Evolutionary conservation across 1,140 invertebrate genomes (phyloP), one percentile per base, ranked within the genome.

Genomic region (Aphelinus atriplicis): DNA sequence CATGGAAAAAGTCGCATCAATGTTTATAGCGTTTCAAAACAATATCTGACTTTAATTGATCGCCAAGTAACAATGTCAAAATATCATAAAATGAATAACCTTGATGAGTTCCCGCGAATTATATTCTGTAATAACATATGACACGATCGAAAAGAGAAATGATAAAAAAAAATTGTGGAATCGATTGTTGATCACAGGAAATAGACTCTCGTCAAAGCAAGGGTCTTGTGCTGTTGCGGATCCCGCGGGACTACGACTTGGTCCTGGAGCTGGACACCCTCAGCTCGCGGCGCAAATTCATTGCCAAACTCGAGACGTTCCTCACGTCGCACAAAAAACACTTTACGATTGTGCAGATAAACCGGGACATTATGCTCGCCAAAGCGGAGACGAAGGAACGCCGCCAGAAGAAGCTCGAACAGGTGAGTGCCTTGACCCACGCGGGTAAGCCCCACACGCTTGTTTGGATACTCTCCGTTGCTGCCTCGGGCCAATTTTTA

Each of bases 331-430:
- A 96, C 80, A 96, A 96, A 82, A 97, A 97, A 81, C 92, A 92
- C 69, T 86, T 97, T 53, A 92, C 93, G 78, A 78, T 87, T 73
- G 81, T 83, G 56, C 83, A 90, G 82, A 89, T 90, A 0, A 90
- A 90, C 78, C 90, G 95, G 65, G 97, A 98, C 78, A 91, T 96
- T 61, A 95, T 99, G 90, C 86, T 98, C 63, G 92, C 94, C 42
- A 95, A 96, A 81, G 98, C 98, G 7, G 97, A 99, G 88, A 99
- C 98, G 0, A 95, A 97, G 81, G 96, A 98, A 82, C 91, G 98
- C 62, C 88, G 98, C 47, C 97, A 99, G 81, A 94, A 95, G 78
- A 93, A 97, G 79, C 85, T 99, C 47, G 98, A 99, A 83, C 96
- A 87, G 83, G 86, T 88, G 72, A 4, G 64, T 42, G 46, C 45